Evolutionary conservation across 1,140 invertebrate genomes (phyloP).

Genomic region (Mylabris phalerata): DNA sequence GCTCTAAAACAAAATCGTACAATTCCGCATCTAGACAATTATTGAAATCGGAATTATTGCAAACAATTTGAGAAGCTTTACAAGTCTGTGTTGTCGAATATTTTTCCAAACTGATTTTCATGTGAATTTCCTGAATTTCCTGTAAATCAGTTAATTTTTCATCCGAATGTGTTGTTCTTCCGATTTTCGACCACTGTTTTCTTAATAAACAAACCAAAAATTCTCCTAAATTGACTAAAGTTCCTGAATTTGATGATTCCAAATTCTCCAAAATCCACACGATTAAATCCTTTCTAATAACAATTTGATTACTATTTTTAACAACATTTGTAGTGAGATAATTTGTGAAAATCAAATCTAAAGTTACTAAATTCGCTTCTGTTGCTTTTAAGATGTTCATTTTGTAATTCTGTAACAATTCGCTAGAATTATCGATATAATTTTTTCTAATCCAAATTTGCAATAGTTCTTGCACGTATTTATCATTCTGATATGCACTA

Average conservation of each 20-base stretch:
- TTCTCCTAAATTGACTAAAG: constrained; percentile 9
- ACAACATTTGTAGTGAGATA: too few species aligned
- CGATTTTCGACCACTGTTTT: constrained; percentile 30
- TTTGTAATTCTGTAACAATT: constrained; percentile 37
- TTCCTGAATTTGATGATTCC: too few species aligned
- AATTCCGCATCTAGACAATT: too few species aligned
- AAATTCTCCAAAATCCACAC: too few species aligned
- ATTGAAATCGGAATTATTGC: too few species aligned
- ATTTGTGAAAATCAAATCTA: constrained; percentile 28
- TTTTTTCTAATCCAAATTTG: too few species aligned
- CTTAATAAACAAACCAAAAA: constrained; percentile 30
- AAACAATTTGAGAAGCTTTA: too few species aligned
- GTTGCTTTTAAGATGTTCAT: constrained; percentile 36
- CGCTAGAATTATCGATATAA: constrained; percentile 33
- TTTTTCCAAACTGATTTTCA: constrained; percentile 25
- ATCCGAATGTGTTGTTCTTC: not conserved
- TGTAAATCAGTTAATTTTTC: constrained; percentile 6
- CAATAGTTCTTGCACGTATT: too few species aligned
- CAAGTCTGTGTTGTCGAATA: not conserved
- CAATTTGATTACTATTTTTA: too few species aligned
- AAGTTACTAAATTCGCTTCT: constrained; percentile 38
- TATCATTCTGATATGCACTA: too few species aligned
- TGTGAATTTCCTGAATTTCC: constrained; percentile 24
- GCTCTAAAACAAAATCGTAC: too few species aligned
- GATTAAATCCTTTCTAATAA: too few species aligned